These are phyloP conservation scores for Sapayoa aenigma DNA, from an alignment of 2,113 vertebrate genomes.

Conservation along the genomic window DNA sequence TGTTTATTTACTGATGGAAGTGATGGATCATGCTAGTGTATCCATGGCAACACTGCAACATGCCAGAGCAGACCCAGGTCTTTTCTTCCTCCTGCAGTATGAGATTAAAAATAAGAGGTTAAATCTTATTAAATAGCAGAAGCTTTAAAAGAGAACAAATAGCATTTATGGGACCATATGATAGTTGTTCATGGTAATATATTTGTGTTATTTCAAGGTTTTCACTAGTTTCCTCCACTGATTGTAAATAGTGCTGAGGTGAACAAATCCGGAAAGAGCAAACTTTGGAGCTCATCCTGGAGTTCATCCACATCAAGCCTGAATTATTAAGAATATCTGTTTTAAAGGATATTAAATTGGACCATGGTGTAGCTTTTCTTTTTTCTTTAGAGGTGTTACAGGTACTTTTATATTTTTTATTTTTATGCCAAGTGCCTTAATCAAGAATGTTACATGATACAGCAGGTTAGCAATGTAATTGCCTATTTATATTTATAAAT, in stretches of 20 bases:
- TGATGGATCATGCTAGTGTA: constrained; percentile 75
- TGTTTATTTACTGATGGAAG: constrained; percentile 77
- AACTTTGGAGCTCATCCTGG: constrained; percentile 11
- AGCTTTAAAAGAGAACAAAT: constrained; percentile 56
- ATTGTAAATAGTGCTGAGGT: not conserved
- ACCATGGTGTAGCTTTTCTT: not conserved
- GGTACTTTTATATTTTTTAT: not conserved
- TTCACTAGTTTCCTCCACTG: not conserved
- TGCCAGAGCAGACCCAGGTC: constrained; percentile 61
- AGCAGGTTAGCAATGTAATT: constrained; percentile 9
- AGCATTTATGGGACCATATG: constrained; percentile 4
- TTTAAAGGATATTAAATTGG: not conserved
- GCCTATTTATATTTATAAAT: constrained; percentile 39
- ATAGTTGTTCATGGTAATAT: not conserved
- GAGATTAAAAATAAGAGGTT: constrained; percentile 61
- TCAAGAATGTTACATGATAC: not conserved
- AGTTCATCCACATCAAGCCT: not conserved
- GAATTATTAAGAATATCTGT: not conserved
- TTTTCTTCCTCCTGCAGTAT: constrained; percentile 61
- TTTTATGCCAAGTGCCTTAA: constrained; percentile 3
- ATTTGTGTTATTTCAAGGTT: constrained; percentile 17
- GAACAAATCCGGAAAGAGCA: not conserved
- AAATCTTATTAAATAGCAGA: constrained; percentile 56
- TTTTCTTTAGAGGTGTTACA: not conserved
- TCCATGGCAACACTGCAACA: constrained; percentile 83